These are phyloP conservation scores for Macrotis lagotis DNA, from an alignment of 2,113 vertebrate species.

Conservation along the genomic window DNA sequence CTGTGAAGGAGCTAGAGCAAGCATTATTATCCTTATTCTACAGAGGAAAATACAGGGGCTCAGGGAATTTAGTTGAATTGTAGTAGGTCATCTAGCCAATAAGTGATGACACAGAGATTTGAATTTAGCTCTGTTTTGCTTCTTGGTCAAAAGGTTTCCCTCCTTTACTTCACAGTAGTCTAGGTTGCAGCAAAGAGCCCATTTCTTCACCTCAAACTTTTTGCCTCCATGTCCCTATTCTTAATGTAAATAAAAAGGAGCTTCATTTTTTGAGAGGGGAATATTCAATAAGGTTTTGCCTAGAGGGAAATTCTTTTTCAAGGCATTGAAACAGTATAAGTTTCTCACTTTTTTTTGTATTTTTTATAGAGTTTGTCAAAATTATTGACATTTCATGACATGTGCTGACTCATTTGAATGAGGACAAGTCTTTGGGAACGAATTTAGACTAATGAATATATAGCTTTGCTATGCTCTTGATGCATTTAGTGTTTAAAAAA, in stretches of 20 bases:
- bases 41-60: neutral
- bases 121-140: neutral
- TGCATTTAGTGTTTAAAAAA: neutral
- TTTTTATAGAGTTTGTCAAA: neutral
- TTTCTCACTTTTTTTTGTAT: neutral
- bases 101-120: neutral
- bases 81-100: neutral
- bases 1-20: neutral
- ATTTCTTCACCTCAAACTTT: neutral
- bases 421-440: neutral
- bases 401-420: neutral
- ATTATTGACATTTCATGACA: neutral
- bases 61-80: neutral
- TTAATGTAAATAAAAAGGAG: neutral
- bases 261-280: neutral
- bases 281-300: neutral
- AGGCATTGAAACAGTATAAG: neutral
- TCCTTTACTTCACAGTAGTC: neutral
- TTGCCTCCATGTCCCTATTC: neutral
- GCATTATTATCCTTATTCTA: neutral
- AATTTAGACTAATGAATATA: neutral
- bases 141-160: neutral
- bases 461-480: neutral
- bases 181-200: neutral
- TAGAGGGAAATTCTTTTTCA: neutral